Evolutionary conservation across 1,140 invertebrate species (phyloP), one percentile per base, ranked within the genome.

Genomic region (Oedothorax gibbosus): DNA sequence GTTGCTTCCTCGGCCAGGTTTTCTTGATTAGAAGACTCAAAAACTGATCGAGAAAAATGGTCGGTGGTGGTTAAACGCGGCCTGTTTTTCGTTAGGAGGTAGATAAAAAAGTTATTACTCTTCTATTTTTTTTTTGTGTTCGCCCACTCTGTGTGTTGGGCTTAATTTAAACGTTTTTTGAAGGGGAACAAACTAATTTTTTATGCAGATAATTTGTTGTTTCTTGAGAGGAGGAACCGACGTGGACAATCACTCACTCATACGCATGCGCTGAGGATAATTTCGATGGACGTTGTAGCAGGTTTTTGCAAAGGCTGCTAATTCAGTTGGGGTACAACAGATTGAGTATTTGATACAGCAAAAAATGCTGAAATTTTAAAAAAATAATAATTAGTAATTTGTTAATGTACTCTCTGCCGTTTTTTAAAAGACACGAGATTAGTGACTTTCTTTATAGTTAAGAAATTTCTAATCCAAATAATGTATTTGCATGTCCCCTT

Each of bases 51-150:
- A 84, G 81, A 84, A 57, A 56, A 84, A 84, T 84, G 81, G 72
- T 75, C 60, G 54, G 80, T 64, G 56, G 69, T 82, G 66, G 80
- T 82, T 82, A 73, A 35, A 35, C 54, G 80, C 73, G 35, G 71
- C 81, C 81, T 84, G 81, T 84, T 84, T 84, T 84, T 84, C 81
- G 81, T 84, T 84, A 82, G 66, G 18, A 20, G 51, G 49, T 35
- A 54, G 69, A 84, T 73, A 84, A 84, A 84, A 84, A 84, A 84
- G 71, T 84, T 84, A 84, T 84, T 84, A 84, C 71, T 84, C 81
- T 84, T 82, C 77, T 53, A 18, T 62, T 12, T 64, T 68, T 62
- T 66, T 20, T 62, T 11, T 82, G 51, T 9, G 49, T 54, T 21
- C n/a, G 11, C 53, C 60, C 64, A 11, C 14, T 18, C 18, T 18